These are phyloP conservation scores for Rhorus exstirpatorius DNA, from an alignment of 2,888 invertebrate species.

Conservation along the genomic window DNA sequence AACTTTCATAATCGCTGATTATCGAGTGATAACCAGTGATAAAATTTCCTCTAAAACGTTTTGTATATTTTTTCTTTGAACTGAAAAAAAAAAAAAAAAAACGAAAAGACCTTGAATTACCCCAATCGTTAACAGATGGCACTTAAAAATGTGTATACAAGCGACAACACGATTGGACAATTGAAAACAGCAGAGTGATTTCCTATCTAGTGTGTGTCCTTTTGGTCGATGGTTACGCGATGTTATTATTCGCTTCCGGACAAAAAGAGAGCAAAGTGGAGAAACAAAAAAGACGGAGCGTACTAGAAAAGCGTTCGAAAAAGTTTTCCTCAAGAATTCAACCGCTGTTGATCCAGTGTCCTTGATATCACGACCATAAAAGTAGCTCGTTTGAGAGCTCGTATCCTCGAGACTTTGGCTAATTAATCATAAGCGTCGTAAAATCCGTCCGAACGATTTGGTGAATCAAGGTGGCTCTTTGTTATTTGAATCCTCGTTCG, in stretches of 20 bases:
- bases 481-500: conserved; percentile 23
- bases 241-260: too few species aligned
- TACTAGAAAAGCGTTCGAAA: conserved; percentile 46
- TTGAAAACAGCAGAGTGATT: not conserved
- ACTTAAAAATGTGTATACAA: too few species aligned
- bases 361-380: conserved; percentile 3
- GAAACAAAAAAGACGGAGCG: conserved; percentile 25
- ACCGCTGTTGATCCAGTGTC: conserved; percentile 17
- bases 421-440: not conserved
- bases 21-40: not conserved
- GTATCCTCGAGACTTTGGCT: not conserved
- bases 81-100: not conserved
- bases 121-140: not conserved
- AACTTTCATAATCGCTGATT: not conserved
- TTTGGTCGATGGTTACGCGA: conserved; percentile 10
- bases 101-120: not conserved
- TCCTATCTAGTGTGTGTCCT: not conserved
- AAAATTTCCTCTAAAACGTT: not conserved
- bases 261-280: too few species aligned
- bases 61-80: not conserved
- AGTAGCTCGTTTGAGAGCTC: not conserved
- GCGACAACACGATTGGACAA: not conserved
- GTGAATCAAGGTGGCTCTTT: not conserved
- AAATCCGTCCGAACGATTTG: conserved; percentile 1
- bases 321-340: conserved; percentile 21